Conservation (phyloP, 2,113 vertebrate genomes). For the Nibea albiflora region DNA sequence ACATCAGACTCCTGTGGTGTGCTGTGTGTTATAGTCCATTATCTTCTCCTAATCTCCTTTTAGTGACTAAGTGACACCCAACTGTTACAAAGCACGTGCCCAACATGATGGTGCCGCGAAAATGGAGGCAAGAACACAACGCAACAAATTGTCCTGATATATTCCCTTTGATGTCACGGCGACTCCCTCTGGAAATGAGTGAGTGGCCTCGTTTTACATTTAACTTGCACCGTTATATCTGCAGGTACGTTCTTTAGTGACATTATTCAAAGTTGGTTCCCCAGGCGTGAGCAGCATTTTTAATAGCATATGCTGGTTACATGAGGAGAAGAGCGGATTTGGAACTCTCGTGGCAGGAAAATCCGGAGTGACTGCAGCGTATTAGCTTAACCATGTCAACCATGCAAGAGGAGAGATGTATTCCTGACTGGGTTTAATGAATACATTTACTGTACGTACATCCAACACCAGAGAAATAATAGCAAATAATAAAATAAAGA, state of each 20-base stretch:
- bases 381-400: neutral
- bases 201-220: conserved; percentile 24
- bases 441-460: neutral
- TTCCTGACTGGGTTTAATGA: neutral
- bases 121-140: neutral
- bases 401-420: neutral
- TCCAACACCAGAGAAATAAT: neutral
- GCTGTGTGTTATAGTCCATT: neutral
- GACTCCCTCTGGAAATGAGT: conserved; percentile 10
- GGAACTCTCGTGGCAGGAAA: neutral
- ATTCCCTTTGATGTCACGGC: conserved; percentile 4
- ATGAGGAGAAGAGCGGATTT: neutral
- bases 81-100: neutral
- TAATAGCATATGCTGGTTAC: conserved; percentile 14
- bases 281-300: conserved; percentile 9
- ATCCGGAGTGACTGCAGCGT: neutral
- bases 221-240: conserved; percentile 6
- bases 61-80: neutral
- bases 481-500: neutral
- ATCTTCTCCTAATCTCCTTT: conserved; percentile 2
- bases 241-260: neutral
- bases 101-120: too few relatives aligned
- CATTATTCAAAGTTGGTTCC: conserved; percentile 7
- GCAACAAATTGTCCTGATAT: neutral
- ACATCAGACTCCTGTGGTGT: neutral